A percentile compares a stretch with the other conserved stretches of the same genome.
Conservation (phyloP, 2,797 vertebrate species). For the Protosalanx chinensis region DNA sequence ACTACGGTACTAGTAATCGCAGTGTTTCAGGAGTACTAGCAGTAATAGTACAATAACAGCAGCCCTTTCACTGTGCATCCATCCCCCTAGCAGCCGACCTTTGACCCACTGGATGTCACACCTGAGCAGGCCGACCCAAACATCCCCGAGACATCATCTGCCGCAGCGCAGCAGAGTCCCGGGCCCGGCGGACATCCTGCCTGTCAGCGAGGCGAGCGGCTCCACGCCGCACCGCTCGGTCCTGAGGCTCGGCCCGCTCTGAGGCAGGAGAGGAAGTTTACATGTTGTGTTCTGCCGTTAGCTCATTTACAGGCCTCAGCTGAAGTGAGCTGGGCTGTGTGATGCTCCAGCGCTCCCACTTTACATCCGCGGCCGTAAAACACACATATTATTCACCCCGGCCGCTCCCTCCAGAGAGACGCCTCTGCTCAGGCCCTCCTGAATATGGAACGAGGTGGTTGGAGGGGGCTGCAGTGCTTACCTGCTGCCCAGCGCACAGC, state of each 20-base stretch:
- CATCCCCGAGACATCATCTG: background rate
- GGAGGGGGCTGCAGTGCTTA: constrained; percentile 67
- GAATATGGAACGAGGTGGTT: constrained; percentile 73
- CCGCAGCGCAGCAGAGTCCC: background rate
- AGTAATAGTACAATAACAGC: background rate
- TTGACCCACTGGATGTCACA: constrained; percentile 14
- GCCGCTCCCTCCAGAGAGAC: constrained; percentile 66
- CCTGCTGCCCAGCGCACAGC: constrained; percentile 69
- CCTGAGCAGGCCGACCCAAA: constrained; percentile 13
- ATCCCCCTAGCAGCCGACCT: constrained; percentile 12
- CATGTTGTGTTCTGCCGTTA: constrained; percentile 54
- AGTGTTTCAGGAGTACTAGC: background rate
- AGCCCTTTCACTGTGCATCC: background rate
- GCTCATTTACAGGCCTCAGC: constrained; percentile 74
- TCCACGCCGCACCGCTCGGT: no score
- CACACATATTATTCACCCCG: constrained; percentile 76
- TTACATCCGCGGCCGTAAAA: constrained; percentile 79
- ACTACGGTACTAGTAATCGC: background rate
- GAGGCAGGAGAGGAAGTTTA: constrained; percentile 49
- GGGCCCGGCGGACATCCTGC: background rate
- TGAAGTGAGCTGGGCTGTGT: constrained; percentile 72
- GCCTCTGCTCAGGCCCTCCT: constrained; percentile 67
- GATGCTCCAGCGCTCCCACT: constrained; percentile 73
- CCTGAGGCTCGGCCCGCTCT: no score
- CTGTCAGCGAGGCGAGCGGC: background rate